phyloP scores from a whole-genome alignment of 2,797 vertebrate species.

The Myotis planiceps region DNA sequence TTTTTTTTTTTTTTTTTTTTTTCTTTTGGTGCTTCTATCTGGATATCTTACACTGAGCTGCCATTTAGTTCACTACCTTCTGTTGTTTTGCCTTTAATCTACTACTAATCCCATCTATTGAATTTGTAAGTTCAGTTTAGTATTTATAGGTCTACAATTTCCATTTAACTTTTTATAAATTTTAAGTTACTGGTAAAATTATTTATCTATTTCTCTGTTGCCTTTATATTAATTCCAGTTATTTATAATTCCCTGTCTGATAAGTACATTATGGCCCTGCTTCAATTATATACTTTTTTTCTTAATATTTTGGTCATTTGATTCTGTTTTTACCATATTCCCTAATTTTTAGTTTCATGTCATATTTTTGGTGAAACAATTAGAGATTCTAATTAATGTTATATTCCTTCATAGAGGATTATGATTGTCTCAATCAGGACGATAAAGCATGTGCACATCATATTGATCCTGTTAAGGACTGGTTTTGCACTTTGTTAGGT shows the following conservation, averaged over 20 bases:
- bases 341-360: not conserved
- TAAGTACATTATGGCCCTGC: not conserved
- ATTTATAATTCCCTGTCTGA: not conserved
- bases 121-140: not conserved
- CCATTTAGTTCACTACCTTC: not conserved
- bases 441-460: not conserved
- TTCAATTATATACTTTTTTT: not conserved
- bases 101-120: not conserved
- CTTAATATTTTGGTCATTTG: not conserved
- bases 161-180: not conserved
- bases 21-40: not conserved
- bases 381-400: not conserved
- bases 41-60: not conserved
- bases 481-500: not conserved
- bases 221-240: not conserved
- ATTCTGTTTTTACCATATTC: not conserved
- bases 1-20: too few species aligned
- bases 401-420: not conserved
- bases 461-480: not conserved
- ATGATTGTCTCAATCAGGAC: not conserved
- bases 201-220: not conserved
- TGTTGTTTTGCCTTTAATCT: not conserved
- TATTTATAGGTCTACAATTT: not conserved
- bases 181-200: not conserved
- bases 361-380: not conserved